A percentile compares a stretch with the other conserved stretches of the same genome.
Conservation (phyloP, 2,113 vertebrate species). For the Paramormyrops kingsleyae region DNA sequence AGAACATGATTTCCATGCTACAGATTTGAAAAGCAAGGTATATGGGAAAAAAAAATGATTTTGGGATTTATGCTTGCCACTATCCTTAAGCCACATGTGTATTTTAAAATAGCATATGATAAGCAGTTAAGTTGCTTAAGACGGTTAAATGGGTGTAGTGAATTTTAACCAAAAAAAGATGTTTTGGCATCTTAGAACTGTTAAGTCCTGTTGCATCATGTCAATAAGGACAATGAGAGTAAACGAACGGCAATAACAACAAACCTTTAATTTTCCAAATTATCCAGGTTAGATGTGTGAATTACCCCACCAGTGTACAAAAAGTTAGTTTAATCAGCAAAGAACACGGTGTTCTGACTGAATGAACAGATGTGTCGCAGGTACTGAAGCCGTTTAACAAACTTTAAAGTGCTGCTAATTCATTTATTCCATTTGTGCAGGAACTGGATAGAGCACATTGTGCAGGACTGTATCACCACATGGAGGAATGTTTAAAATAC, state of each 20-base stretch:
- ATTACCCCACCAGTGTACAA: neutral
- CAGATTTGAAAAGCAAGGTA: neutral
- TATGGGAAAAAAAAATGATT: neutral
- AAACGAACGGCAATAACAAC: neutral
- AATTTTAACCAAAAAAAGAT: neutral
- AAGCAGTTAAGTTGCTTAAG: neutral
- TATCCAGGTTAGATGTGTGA: neutral
- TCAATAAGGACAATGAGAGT: neutral
- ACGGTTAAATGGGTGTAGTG: neutral
- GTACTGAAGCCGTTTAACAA: neutral
- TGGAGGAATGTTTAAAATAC: constrained; percentile 14
- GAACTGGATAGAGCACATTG: neutral
- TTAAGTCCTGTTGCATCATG: neutral
- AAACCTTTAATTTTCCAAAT: neutral
- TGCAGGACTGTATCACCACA: constrained; percentile 21
- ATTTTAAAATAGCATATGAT: neutral
- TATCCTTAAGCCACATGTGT: neutral
- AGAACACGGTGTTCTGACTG: neutral
- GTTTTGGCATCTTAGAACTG: neutral
- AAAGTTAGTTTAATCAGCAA: neutral
- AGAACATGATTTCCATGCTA: neutral
- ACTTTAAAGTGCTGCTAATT: neutral
- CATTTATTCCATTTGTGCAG: neutral
- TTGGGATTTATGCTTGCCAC: neutral
- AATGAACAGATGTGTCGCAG: neutral